Conservation (phyloP, 2,797 vertebrate species). For the Macrochelys suwanniensis region DNA sequence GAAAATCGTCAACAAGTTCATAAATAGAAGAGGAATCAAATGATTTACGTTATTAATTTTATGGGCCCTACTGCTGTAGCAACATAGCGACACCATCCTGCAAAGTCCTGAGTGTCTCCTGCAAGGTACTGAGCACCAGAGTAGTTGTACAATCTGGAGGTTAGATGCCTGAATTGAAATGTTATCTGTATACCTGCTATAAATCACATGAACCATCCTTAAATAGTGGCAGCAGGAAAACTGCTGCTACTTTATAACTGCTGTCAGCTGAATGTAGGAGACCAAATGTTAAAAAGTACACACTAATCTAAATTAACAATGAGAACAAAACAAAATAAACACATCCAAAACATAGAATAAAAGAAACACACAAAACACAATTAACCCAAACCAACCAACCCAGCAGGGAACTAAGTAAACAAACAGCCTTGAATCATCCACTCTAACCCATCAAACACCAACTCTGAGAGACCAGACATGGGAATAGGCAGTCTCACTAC, state of each 20-base stretch:
- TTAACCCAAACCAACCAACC: background rate
- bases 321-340: background rate
- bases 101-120: background rate
- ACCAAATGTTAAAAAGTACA: background rate
- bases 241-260: background rate
- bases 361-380: background rate
- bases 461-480: background rate
- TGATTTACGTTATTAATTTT: background rate
- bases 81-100: no score
- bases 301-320: background rate
- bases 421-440: background rate
- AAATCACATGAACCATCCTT: background rate
- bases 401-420: background rate
- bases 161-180: background rate
- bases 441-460: background rate
- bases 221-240: background rate
- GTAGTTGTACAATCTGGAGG: background rate
- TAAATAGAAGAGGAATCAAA: background rate
- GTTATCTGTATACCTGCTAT: background rate
- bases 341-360: background rate
- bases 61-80: accelerated
- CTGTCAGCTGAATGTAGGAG: accelerated
- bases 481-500: accelerated
- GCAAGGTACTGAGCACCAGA: background rate
- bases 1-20: background rate